Base-by-base conservation (phyloP, 2,797 vertebrate genomes). In the Paramormyrops hopkinsi region DNA sequence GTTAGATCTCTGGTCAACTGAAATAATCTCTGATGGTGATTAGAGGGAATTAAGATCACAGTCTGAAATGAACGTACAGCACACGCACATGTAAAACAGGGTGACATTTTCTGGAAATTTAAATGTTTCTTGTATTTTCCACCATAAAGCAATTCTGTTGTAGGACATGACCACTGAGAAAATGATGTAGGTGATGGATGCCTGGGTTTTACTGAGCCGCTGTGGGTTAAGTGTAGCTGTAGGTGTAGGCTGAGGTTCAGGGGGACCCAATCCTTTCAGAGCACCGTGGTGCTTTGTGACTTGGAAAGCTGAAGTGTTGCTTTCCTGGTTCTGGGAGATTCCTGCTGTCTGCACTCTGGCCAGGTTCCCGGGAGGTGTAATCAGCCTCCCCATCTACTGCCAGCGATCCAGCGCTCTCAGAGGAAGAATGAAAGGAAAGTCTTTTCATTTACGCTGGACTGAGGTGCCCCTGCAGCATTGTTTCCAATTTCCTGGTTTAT, bases 401-500 rank as follows among this genome's bases (percentile, higher is more conserved):
- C 33, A 51, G 56, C 9, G 59, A 86, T 69, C 48, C 83, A 37
- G 62, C 37, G 14, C 56, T 51, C 50, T 76, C 9, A 41, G n/a
- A 54, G 56, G 84, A 86, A 89, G 48, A 89, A 89, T 73, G 56
- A 87, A 53, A 89, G 62, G 83, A 76, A 89, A 76, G 59, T 89
- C 46, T 33, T 51, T 76, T 87, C 83, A 87, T 89, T 59, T 87
- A 89, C 33, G 25, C 84, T 22, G 62, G 48, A 73, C 56, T 22
- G 50, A 7, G 29, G 83, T 25, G 33, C 76, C 46, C 19, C 33
- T 46, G 29, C 29, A 53, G 62, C 59, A 89, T 86, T 86, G 83
- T 89, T 76, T 44, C 33, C 59, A 25, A 87, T 76, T 89, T 89
- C 89, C 84, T 89, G 89, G 19, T 86, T 79, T 79, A 79, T 19